phyloP scores from a whole-genome alignment of 1,140 invertebrate species.

The Geopemphigus sp. region DNA sequence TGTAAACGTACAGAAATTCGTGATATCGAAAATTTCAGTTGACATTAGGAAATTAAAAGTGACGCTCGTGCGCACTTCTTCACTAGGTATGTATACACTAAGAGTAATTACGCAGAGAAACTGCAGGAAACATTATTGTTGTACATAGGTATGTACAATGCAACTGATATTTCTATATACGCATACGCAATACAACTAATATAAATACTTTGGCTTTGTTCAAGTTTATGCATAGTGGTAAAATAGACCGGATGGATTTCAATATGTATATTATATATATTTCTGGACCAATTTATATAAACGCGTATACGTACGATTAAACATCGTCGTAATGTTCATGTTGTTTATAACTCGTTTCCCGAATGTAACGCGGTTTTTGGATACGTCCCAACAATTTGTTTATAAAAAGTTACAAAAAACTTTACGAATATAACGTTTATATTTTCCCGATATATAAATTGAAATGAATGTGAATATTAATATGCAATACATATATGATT shows the following conservation, averaged over 20 bases:
- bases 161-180: not conserved
- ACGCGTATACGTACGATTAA: too few species aligned
- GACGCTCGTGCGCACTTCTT: constrained; percentile 3
- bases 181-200: not conserved
- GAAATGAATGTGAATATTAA: too few species aligned
- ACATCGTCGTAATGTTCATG: not conserved
- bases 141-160: not conserved
- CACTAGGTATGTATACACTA: not conserved
- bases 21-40: constrained; percentile 22
- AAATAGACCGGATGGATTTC: not conserved
- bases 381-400: not conserved
- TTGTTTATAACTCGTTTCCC: not conserved
- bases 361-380: not conserved
- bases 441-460: too few species aligned
- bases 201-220: not conserved
- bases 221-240: not conserved
- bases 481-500: too few species aligned
- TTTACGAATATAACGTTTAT: too few species aligned
- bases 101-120: not conserved
- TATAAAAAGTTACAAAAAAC: too few species aligned
- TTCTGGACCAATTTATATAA: not conserved
- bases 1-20: constrained; percentile 23
- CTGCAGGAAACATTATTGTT: not conserved
- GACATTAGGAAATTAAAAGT: constrained; percentile 39
- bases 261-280: too few species aligned